Conservation (phyloP, 2,888 invertebrate genomes). For the Coenonympha glycerion region DNA sequence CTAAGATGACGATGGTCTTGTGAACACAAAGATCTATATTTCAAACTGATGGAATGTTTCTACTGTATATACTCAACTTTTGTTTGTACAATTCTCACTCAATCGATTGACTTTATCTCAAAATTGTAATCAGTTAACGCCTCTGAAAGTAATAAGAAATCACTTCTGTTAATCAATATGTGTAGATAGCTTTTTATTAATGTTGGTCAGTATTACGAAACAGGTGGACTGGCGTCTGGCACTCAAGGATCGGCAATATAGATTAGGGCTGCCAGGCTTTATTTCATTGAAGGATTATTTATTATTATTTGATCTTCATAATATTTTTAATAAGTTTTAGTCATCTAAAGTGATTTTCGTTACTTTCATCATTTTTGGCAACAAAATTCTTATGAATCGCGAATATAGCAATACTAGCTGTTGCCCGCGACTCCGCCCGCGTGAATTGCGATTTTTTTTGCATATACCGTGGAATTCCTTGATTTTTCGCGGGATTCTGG, state of each 20-base stretch:
- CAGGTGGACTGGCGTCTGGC: conserved; percentile 23
- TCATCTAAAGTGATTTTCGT: too few relatives aligned
- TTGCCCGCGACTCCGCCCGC: too few relatives aligned
- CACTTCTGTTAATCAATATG: conserved; percentile 10
- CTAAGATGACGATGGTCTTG: too few relatives aligned
- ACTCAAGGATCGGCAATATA: conserved; percentile 9
- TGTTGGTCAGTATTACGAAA: conserved; percentile 18
- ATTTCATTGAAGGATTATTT: background rate
- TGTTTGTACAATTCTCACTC: conserved; percentile 9
- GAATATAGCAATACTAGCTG: too few relatives aligned
- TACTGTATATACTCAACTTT: background rate
- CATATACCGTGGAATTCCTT: too few relatives aligned
- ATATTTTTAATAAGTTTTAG: background rate
- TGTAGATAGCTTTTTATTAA: conserved; percentile 16
- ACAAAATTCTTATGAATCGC: too few relatives aligned
- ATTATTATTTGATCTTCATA: background rate
- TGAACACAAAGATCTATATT: too few relatives aligned
- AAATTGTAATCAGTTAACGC: conserved; percentile 13
- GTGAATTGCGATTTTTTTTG: too few relatives aligned
- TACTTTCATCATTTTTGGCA: too few relatives aligned
- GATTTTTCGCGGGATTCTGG: too few relatives aligned
- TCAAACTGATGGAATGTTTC: background rate
- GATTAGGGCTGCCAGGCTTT: background rate
- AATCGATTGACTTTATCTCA: conserved; percentile 8
- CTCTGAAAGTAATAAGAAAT: conserved; percentile 13